Conservation (phyloP, 2,113 vertebrate genomes). For the Hippocampus guttulatus region DNA sequence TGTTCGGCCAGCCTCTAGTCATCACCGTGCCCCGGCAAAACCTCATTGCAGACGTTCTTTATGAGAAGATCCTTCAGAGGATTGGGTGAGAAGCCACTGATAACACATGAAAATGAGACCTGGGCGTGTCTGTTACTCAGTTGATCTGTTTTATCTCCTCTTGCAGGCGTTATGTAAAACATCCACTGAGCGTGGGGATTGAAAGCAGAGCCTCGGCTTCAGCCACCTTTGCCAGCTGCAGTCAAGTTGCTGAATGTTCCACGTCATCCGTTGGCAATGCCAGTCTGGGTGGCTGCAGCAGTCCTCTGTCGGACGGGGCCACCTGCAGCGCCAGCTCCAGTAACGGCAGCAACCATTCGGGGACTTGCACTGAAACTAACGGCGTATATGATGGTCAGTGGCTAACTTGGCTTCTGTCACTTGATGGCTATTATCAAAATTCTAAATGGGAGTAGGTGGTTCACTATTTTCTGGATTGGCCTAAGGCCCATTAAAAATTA, state of each 20-base stretch:
- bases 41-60: conserved; percentile 81
- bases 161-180: conserved; percentile 85
- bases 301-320: conserved; percentile 62
- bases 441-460: not conserved
- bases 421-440: not conserved
- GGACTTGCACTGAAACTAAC: conserved; percentile 78
- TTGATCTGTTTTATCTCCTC: conserved; percentile 3
- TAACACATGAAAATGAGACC: not conserved
- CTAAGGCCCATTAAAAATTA: not conserved
- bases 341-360: conserved; percentile 68
- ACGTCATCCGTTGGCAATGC: conserved; percentile 53
- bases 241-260: conserved; percentile 66
- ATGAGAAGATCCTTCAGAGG: conserved; percentile 80
- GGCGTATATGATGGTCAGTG: conserved; percentile 80
- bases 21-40: conserved; percentile 84
- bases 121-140: not conserved
- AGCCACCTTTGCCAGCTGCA: conserved; percentile 63
- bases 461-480: not conserved
- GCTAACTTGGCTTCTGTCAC: not conserved
- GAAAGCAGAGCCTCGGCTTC: conserved; percentile 66
- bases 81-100: conserved; percentile 78
- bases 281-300: conserved; percentile 53
- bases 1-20: conserved; percentile 91
- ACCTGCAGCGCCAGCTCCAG: conserved; percentile 69
- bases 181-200: conserved; percentile 66